These are phyloP conservation scores for Scleropages formosus DNA, from an alignment of 2,797 vertebrate genomes.

Conservation along the genomic window DNA sequence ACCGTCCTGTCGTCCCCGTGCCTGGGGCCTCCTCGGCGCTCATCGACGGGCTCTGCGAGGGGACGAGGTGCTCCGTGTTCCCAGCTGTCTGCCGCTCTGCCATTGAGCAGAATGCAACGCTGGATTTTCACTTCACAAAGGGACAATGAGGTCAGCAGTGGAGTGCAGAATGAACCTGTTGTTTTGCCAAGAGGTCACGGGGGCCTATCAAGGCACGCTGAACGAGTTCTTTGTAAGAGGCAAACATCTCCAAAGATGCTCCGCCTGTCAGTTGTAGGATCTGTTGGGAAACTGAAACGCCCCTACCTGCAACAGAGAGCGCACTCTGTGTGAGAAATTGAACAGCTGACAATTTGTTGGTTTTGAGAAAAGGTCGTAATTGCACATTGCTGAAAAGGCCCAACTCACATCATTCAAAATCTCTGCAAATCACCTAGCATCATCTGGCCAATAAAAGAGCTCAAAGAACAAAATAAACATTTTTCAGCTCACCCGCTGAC, in stretches of 20 bases:
- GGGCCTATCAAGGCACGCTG: conserved; percentile 63
- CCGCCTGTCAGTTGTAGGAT: conserved; percentile 58
- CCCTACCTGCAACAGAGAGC: conserved; percentile 59
- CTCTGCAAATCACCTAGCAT: conserved; percentile 57
- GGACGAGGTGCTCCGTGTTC: conserved; percentile 49
- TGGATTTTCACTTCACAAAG: conserved; percentile 77
- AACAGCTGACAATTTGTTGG: conserved; percentile 58
- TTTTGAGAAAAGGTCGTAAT: conserved; percentile 68
- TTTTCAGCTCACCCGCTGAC: conserved; percentile 48
- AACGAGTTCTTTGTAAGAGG: conserved; percentile 67
- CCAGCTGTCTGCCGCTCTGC: conserved; percentile 47
- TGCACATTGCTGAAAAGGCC: conserved; percentile 75
- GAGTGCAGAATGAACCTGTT: conserved; percentile 76
- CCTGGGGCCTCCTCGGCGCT: conserved; percentile 42
- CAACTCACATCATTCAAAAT: conserved; percentile 53
- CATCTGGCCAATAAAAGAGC: conserved; percentile 50
- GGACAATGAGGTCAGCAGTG: conserved; percentile 79
- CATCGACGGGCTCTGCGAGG: conserved; percentile 53
- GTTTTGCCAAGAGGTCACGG: conserved; percentile 67
- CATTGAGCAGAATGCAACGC: conserved; percentile 75
- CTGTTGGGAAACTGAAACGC: conserved; percentile 39
- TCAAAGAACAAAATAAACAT: conserved; percentile 54
- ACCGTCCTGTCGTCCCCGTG: conserved; percentile 64
- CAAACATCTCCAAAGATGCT: conserved; percentile 70
- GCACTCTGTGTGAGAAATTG: conserved; percentile 47